Evolutionary conservation across 2,113 vertebrate genomes (phyloP).

Genomic region (Cyprinodon variegatus): DNA sequence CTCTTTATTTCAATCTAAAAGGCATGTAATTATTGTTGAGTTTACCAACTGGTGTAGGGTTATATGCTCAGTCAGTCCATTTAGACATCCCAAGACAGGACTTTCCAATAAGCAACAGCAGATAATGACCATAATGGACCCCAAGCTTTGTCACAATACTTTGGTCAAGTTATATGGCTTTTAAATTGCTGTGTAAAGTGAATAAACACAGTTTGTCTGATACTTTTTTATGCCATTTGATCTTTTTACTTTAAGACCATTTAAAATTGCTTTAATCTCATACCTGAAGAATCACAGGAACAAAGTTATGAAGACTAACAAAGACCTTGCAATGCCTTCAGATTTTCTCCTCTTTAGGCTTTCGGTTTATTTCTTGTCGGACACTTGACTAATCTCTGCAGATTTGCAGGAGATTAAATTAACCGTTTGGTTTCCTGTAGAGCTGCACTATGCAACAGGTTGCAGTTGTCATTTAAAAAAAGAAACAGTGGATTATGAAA

Average conservation of each 20-base stretch:
- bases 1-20: background rate
- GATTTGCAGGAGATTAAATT: no score
- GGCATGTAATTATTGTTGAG: background rate
- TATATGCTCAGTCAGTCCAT: no score
- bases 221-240: no score
- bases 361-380: no score
- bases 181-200: background rate
- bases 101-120: no score
- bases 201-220: background rate
- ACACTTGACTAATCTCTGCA: no score
- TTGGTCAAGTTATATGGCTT: background rate
- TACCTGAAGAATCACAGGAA: no score
- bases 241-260: no score
- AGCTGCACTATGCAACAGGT: background rate
- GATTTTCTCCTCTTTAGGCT: background rate
- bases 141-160: background rate
- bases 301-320: no score
- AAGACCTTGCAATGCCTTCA: background rate
- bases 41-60: background rate
- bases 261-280: no score
- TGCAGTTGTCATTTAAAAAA: background rate
- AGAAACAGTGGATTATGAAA: background rate
- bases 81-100: background rate
- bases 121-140: no score
- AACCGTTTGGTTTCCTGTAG: no score